Evolutionary conservation across 2,113 vertebrate genomes (phyloP), one percentile per base, ranked within the genome.

Genomic region (Meriones unguiculatus): DNA sequence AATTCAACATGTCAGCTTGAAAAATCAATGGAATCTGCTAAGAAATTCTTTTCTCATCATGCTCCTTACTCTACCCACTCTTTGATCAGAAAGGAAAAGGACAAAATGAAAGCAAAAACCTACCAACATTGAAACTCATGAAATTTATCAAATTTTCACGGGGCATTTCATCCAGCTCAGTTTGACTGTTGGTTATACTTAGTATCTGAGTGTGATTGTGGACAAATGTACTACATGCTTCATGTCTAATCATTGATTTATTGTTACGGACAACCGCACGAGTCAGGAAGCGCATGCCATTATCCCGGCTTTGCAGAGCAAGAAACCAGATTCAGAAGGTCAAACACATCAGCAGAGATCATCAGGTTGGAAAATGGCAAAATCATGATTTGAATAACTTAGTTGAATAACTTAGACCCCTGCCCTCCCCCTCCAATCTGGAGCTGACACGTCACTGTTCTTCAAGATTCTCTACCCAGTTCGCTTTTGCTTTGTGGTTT

Each of bases 381-480:
- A 52, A 73, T 59, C 64, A 67, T 15, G 69, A 59, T 82, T 81
- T 91, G 89, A 97, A 91, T 86, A 22, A 46, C 69, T 64, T 65
- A 7, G 17, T 92, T 52, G 86, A 52, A 91, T n/a, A n/a, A n/a
- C n/a, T 1, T 18, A 1, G 5, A 64, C 8, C 1, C 28, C 22
- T 32, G 5, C 4, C 35, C 78, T n/a, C 20, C 57, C 24, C 57
- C 18, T 92, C 65, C 15, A 50, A 64, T 4, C 28, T 13, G 62
- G 8, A 59, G 76, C 25, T 24, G 41, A 76, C 24, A 78, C 5
- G 25, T 59, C 4, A 5, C 7, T 9, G 24, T 32, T 46, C 65
- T 80, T 59, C 64, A 54, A 57, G 62, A 62, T 41, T 13, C 78
- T 91, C 41, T 5, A 32, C 20, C 35, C 10, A 25, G 76, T 20